Evolutionary conservation across 2,113 vertebrate species (phyloP), one percentile per base, ranked within the genome.

Genomic region (Bothrops jararaca): DNA sequence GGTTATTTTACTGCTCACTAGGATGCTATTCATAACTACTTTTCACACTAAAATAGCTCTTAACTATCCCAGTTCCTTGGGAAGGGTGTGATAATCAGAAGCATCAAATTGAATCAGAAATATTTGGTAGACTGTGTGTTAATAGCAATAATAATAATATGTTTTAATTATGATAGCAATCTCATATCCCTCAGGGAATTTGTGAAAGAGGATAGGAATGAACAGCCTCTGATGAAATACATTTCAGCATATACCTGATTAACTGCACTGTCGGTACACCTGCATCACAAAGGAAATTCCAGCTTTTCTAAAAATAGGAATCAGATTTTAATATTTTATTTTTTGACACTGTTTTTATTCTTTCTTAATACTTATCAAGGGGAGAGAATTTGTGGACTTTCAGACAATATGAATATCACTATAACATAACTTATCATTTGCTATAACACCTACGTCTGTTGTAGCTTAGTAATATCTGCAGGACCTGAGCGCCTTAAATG

Each of bases 121-220:
- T 74, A 74, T 74, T 74, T 39, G 69, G 69, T 20, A 39, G 69
- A 74, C 5, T 74, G 15, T 74, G 5, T 74, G 69, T 74, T 34
- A 74, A 39, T 74, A 39, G n/a, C 69, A 74, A 53, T 53, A 60
- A 86, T 86, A 52, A 88, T 57, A 24, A 87, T 3, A 64, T 53
- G 48, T 69, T 92, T 39, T 88, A 53, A 88, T 74, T 88, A 88
- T 92, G 48, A 88, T 88, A 12, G 50, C 74, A 88, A 88, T 69
- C 86, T 91, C 29, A 39, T 57, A 15, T 18, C 53, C 90, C 53
- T 57, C 39, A 52, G 85, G 86, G 13, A 88, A 92, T 88, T 39
- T 80, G 74, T 80, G 74, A 80, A 80, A 39, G 74, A 80, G 34
- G 69, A 42, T 9, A 80, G 74, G 74, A 39, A 80, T 80, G 18